phyloP scores from a whole-genome alignment of 2,888 invertebrate genomes.

The Pyrrhia umbra region DNA sequence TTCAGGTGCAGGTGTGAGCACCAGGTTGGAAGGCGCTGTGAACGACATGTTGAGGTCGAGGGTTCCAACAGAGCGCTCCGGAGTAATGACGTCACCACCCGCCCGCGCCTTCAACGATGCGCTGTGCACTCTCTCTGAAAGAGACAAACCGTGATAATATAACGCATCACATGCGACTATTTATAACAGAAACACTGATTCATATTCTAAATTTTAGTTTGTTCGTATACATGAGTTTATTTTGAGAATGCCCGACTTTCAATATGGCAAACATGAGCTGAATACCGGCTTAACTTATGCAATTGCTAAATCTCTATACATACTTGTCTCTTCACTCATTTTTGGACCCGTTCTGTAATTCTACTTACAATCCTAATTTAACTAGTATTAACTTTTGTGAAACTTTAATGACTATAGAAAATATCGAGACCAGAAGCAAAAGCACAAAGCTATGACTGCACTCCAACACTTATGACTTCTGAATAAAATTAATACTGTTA shows the following conservation, averaged over 20 bases:
- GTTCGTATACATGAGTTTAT: conserved; percentile 41
- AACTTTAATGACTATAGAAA: conserved; percentile 21
- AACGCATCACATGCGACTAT: conserved; percentile 42
- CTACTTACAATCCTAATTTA: conserved; percentile 3
- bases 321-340: conserved; percentile 23
- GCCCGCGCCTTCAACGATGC: conserved; percentile 79
- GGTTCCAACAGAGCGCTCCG: conserved; percentile 81
- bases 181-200: conserved; percentile 55
- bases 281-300: conserved; percentile 20
- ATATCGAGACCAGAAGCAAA: conserved; percentile 13
- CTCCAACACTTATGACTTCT: not conserved
- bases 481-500: not conserved
- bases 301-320: conserved; percentile 17
- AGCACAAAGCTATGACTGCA: conserved; percentile 19
- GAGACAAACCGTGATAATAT: conserved; percentile 45
- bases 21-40: conserved; percentile 84
- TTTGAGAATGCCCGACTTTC: conserved; percentile 53
- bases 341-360: not conserved
- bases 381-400: conserved; percentile 22
- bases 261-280: conserved; percentile 16
- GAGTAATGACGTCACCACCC: conserved; percentile 84
- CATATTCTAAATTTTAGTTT: conserved; percentile 42
- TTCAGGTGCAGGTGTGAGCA: conserved; percentile 87
- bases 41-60: conserved; percentile 83
- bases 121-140: conserved; percentile 83